Evolutionary conservation across 2,113 vertebrate species (phyloP), one percentile per base, ranked within the genome.

Genomic region (Petaurus breviceps): DNA sequence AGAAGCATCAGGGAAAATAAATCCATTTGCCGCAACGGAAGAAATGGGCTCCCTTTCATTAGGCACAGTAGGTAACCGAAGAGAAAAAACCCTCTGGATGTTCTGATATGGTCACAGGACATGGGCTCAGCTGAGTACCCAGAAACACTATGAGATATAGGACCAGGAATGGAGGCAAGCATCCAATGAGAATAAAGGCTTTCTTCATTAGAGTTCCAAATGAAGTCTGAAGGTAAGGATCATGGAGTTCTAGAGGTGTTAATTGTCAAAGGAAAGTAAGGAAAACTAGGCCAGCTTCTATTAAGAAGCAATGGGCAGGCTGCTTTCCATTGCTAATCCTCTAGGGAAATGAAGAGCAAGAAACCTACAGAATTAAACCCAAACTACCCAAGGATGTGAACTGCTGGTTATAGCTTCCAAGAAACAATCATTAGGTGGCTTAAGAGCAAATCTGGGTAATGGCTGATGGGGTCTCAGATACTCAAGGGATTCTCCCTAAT

Each of bases 1-100:
- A 97, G 96, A 94, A 97, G 92, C 92, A 95, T 47, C 92, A 94
- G 93, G 91, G 94, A 97, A 93, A 98, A 96, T 93, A 98, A 96
- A 97, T 96, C 93, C 92, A 93, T 97, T 93, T 97, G 2, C 91
- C 51, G 46, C 1, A 0, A 51, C 49, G n/a, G n/a, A 68, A 37
- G 53, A 52, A 4, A 28, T 91, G 12, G 94, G 24, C 55, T 11
- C n/a, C 37, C 77, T 31, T 84, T 90, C 54, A 31, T 55, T 25
- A 68, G 26, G 26, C 0, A n/a, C 51, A 90, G 16, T 9, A 37
- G 89, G 24, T 47, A 43, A 49, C 68, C n/a, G 43, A n/a, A 84
- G 91, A 92, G 46, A 31, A 46, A 68, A 55, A 89, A 19, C 3
- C 91, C 47, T 46, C 61, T 61, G 6, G 37, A 50, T 46, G 25